Base-by-base conservation (phyloP, 2,797 vertebrate genomes). In the Chelon auratus region DNA sequence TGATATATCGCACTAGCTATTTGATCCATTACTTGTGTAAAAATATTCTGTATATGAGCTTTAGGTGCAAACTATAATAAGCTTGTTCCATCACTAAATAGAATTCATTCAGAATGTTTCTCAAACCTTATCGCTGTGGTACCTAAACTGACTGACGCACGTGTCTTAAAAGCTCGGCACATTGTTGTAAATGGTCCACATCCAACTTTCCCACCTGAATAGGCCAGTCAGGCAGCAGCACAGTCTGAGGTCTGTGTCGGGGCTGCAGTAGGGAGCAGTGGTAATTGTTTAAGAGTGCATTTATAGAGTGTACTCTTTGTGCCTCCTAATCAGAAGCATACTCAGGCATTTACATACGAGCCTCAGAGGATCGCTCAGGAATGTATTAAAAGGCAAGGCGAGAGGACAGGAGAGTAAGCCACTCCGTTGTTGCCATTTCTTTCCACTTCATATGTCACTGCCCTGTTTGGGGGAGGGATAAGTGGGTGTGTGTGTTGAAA, bases 231-330 rank as follows among this genome's bases (percentile, higher is more conserved):
- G 78, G 69, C 84, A 69, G 77, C 83, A 72, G 78, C 89, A 66
- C 84, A 82, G 86, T 68, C 83, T 83, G 84, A 75, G 80, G 80
- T 82, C 83, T 82, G 69, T 71, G 88, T 85, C 51, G 55, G 78
- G 81, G 64, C 72, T 82, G 81, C 84, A 81, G 86, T 86, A 76
- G 62, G 93, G 84, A 89, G 91, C 81, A 73, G 85, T 39, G 70
- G 88, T 93, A 93, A 94, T 93, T 93, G 92, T 92, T 93, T 91
- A 92, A 90, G 87, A 93, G 90, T 85, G 87, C 85, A 88, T 94
- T 94, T 93, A 94, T 92, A 86, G 91, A 93, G 88, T 93, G 86
- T 88, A 90, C 84, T 91, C 87, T 89, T 92, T 89, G 83, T 89
- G 87, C 80, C 85, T 89, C 79, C 80, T 93, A 94, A 94, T 94